Base-by-base conservation (phyloP, 2,888 invertebrate genomes). In the Mantis religiosa region DNA sequence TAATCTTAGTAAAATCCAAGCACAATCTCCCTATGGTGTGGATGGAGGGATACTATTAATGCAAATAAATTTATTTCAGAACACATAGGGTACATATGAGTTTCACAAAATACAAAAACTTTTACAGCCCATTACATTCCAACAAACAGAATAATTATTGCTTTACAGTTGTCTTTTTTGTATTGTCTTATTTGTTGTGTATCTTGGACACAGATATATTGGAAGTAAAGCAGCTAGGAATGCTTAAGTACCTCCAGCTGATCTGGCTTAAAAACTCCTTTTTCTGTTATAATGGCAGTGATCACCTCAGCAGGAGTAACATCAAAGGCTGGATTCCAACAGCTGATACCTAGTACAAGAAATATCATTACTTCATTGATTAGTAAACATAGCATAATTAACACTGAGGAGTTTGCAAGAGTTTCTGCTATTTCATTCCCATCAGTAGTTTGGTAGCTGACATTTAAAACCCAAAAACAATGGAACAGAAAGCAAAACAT, bases 251-350 rank as follows among this genome's bases (percentile, higher is more conserved):
- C 27, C n/a, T 25, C 20, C 9, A 88, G 85, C 84, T 94, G 93
- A 30, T 92, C 92, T 7, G 98, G 97, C 90, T 94, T 93, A 92
- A 96, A 98, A 2, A 98, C 97, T 27, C 99, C 99, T 91, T 95
- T 95, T 93, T 99, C 99, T 15, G 99, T 99, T 81, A 99, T 97
- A 90, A 99, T 98, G 28, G 96, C 98, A 89, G 97, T 97, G 91
- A 99, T 99, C 71, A 99, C 95, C 28, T 95, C 94, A 0, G 98
- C 98, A 41, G 99, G 99, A 6, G 99, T 99, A 0, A 99, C 97
- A 93, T 99, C 99, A 93, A 99, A 99, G 0, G 99, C 98, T 87
- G 99, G 99, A 94, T 99, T 99, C 99, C 99, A 99, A 92, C 98
- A 98, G 88, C 95, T 95, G 88, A 99, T 98, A 88, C 98, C 98